These are phyloP conservation scores for Sialia sialis DNA, from an alignment of 2,113 vertebrate species.

Conservation along the genomic window DNA sequence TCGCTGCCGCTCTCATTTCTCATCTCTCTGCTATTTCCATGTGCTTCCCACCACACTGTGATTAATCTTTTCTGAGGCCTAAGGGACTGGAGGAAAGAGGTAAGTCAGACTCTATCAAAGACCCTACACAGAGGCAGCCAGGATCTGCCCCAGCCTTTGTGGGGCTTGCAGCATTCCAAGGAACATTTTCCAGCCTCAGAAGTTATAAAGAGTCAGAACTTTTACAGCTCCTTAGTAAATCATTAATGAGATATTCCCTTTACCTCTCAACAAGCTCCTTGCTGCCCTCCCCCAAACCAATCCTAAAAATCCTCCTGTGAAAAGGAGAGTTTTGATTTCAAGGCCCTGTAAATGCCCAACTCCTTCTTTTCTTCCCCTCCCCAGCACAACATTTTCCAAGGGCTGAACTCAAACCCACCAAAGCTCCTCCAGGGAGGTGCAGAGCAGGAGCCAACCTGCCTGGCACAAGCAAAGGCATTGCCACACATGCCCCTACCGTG, in stretches of 20 bases:
- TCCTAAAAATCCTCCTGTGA: background rate
- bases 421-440: background rate
- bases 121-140: conserved; percentile 65
- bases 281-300: background rate
- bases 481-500: background rate
- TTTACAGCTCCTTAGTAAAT: conserved; percentile 56
- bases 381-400: conserved; percentile 19
- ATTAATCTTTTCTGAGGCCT: conserved; percentile 70
- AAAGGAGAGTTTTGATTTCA: conserved; percentile 25
- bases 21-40: conserved; percentile 66
- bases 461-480: background rate
- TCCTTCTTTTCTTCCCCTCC: conserved; percentile 20
- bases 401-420: background rate
- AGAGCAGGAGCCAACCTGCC: background rate
- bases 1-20: conserved; percentile 67
- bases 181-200: conserved; percentile 58
- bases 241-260: conserved; percentile 58
- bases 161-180: conserved; percentile 46
- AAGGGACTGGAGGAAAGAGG: conserved; percentile 65
- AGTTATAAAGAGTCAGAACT: conserved; percentile 36
- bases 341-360: background rate
- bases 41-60: conserved; percentile 73
- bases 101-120: conserved; percentile 69
- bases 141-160: conserved; percentile 58
- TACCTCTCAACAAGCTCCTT: conserved; percentile 37